phyloP scores from a whole-genome alignment of 2,888 invertebrate genomes.

The Pterobdella sp. region DNA sequence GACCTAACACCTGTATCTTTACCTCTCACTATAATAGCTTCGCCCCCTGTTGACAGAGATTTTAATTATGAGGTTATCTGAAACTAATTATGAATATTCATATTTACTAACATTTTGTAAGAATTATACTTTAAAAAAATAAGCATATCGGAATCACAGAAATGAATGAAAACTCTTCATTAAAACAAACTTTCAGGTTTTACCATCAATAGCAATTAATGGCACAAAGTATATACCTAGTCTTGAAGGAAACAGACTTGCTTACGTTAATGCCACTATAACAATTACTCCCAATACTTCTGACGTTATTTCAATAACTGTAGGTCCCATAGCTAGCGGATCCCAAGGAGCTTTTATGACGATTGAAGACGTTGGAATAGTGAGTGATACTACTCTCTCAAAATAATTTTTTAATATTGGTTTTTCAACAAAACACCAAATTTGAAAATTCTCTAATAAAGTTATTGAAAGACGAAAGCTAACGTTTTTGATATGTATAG shows the following conservation, averaged over 20 bases:
- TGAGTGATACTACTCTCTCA: background rate
- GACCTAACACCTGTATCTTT: slow-evolving; percentile 1
- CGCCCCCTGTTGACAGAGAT: slow-evolving; percentile 12
- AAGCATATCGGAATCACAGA: no score
- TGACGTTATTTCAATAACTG: background rate
- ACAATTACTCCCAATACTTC: slow-evolving; percentile 21
- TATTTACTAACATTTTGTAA: no score
- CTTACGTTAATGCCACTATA: slow-evolving; percentile 14
- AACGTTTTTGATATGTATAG: no score
- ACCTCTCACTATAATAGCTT: slow-evolving; percentile 1
- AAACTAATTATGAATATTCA: no score
- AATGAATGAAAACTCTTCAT: no score
- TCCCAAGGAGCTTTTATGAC: slow-evolving; percentile 11
- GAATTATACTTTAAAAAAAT: no score
- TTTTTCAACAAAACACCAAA: no score
- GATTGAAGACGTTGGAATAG: slow-evolving; percentile 10
- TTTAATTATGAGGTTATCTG: slow-evolving; percentile 13
- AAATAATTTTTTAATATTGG: no score
- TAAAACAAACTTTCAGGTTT: no score
- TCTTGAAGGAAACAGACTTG: background rate
- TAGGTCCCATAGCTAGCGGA: background rate
- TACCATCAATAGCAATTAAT: no score
- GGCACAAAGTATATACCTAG: background rate
- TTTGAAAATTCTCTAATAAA: no score
- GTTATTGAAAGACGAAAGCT: no score